Conservation (phyloP, 2,888 invertebrate species). For the Arctia plantaginis region DNA sequence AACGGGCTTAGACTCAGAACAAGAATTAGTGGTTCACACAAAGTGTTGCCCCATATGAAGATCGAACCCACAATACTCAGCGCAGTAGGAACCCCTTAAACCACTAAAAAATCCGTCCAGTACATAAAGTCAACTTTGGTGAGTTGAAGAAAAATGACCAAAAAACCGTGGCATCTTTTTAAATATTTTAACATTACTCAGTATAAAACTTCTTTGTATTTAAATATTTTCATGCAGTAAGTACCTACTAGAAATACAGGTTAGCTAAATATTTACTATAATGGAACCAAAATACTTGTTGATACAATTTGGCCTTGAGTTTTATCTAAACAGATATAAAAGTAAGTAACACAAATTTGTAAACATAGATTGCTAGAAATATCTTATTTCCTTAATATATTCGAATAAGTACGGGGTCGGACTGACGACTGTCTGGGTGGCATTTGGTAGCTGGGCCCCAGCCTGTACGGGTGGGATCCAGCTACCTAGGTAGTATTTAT, state of each 20-base stretch:
- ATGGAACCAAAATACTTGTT: conserved; percentile 10
- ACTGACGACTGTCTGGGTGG: background rate
- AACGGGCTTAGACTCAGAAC: too few relatives aligned
- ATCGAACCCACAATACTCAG: background rate
- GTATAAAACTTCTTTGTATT: background rate
- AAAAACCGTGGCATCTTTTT: background rate
- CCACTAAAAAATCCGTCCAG: background rate
- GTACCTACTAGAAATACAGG: conserved; percentile 6
- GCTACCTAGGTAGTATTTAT: background rate
- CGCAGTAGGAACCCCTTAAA: background rate
- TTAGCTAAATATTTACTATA: conserved; percentile 10
- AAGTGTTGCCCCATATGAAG: background rate
- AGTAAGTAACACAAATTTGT: conserved; percentile 9
- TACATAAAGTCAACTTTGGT: background rate
- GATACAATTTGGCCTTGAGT: conserved; percentile 7
- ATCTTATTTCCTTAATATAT: background rate
- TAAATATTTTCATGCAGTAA: conserved; percentile 8
- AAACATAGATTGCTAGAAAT: conserved; percentile 10
- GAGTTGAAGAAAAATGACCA: background rate
- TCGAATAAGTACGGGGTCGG: background rate
- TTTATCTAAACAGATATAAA: conserved; percentile 4
- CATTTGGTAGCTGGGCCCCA: background rate
- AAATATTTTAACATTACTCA: background rate
- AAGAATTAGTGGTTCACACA: background rate
- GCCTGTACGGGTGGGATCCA: background rate